Evolutionary conservation across 2,113 vertebrate species (phyloP).

Genomic region (Azemiops feae): DNA sequence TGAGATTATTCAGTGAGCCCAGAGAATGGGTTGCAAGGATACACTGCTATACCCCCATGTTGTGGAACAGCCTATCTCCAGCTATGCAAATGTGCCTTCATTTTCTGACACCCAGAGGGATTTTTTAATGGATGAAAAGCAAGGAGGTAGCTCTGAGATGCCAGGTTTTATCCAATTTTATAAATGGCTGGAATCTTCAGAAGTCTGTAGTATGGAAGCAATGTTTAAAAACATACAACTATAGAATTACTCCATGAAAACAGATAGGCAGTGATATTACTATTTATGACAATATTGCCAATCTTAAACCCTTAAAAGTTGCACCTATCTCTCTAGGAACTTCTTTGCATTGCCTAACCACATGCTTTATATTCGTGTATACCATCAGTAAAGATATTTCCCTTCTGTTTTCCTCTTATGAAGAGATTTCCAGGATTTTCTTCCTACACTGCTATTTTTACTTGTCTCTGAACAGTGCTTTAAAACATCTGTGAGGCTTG

Average conservation of each 20-base stretch:
- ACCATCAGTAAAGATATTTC: neutral
- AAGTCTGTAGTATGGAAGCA: neutral
- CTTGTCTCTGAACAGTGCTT: neutral
- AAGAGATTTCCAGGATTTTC: neutral
- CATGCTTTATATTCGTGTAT: neutral
- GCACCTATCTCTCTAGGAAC: neutral
- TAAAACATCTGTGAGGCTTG: neutral
- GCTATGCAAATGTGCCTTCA: neutral
- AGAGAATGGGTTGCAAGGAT: neutral
- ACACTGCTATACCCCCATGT: neutral
- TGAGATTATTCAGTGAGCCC: neutral
- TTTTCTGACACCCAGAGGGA: neutral
- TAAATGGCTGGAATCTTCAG: neutral
- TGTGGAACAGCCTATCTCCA: neutral
- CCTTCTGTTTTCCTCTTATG: neutral
- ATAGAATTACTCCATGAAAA: neutral
- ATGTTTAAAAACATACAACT: neutral
- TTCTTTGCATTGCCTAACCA: neutral
- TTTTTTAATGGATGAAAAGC: neutral
- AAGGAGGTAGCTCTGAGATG: neutral
- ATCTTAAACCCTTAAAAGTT: neutral
- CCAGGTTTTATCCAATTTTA: neutral
- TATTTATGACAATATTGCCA: neutral
- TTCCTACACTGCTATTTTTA: neutral
- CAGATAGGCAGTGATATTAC: neutral